Percentiles rank a stretch among this genome's conserved stretches.
These are phyloP conservation scores for Drosophila ambigua DNA, from an alignment of 1,140 invertebrate species.

Conservation along the genomic window DNA sequence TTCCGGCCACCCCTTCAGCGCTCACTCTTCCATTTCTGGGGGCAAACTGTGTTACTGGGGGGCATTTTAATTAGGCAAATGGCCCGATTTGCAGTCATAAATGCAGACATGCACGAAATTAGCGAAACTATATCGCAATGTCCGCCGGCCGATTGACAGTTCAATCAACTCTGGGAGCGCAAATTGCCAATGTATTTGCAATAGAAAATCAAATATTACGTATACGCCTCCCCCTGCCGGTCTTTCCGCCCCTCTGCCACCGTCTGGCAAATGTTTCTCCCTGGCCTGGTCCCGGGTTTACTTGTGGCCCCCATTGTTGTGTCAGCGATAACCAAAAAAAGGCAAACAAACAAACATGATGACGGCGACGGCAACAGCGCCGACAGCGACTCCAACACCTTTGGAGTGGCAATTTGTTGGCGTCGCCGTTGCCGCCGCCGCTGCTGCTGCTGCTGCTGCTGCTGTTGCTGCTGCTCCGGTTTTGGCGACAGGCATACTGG, in stretches of 20 bases:
- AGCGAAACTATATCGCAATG: slow-evolving; percentile 71
- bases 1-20: background rate
- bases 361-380: slow-evolving; percentile 37
- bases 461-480: slow-evolving; percentile 48
- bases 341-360: slow-evolving; percentile 53
- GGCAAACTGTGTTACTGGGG: slow-evolving; percentile 42
- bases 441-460: slow-evolving; percentile 16
- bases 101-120: slow-evolving; percentile 68
- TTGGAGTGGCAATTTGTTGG: slow-evolving; percentile 81
- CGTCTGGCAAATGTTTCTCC: slow-evolving; percentile 4
- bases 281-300: slow-evolving; percentile 15
- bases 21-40: slow-evolving; percentile 7
- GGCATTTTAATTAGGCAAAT: slow-evolving; percentile 78
- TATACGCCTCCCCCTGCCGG: slow-evolving; percentile 49
- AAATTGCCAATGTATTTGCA: slow-evolving; percentile 64
- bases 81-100: slow-evolving; percentile 60
- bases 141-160: slow-evolving; percentile 69
- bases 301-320: slow-evolving; percentile 68
- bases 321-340: slow-evolving; percentile 73
- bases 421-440: slow-evolving; percentile 54
- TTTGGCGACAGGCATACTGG: slow-evolving; percentile 70
- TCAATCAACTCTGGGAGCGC: slow-evolving; percentile 65
- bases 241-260: background rate
- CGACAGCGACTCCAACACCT: slow-evolving; percentile 74
- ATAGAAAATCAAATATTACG: slow-evolving; percentile 78